These are phyloP conservation scores for Lordiphosa fenestrarum DNA, from an alignment of 2,888 invertebrate species.

Conservation along the genomic window DNA sequence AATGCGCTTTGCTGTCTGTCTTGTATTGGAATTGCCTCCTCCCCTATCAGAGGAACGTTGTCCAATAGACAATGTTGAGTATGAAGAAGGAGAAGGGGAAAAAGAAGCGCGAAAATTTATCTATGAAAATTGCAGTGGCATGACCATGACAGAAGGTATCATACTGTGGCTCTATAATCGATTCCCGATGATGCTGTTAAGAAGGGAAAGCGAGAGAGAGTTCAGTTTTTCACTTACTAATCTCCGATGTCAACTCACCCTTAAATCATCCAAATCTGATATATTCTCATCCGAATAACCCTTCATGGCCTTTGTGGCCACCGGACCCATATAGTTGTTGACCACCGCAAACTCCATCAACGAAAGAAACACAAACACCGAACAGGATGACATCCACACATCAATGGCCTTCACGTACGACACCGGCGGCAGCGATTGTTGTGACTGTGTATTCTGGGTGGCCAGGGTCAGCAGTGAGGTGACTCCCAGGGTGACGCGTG, in stretches of 20 bases:
- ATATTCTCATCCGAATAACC: slow-evolving; percentile 93
- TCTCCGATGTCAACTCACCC: slow-evolving; percentile 81
- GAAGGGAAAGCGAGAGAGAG: slow-evolving; percentile 20
- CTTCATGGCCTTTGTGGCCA: slow-evolving; percentile 93
- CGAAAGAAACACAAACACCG: slow-evolving; percentile 94
- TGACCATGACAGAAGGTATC: slow-evolving; percentile 91
- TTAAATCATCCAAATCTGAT: slow-evolving; percentile 87
- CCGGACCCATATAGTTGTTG: slow-evolving; percentile 92
- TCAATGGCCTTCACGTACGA: slow-evolving; percentile 96
- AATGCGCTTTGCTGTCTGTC: slow-evolving; percentile 60
- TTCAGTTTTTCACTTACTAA: no score
- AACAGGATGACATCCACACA: slow-evolving; percentile 95
- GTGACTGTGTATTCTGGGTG: slow-evolving; percentile 95
- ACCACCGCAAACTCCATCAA: slow-evolving; percentile 95
- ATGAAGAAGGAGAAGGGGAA: slow-evolving; percentile 95
- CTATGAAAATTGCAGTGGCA: slow-evolving; percentile 90
- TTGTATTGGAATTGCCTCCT: slow-evolving; percentile 3
- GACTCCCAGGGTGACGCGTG: slow-evolving; percentile 92
- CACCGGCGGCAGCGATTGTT: slow-evolving; percentile 92
- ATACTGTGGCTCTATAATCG: slow-evolving; percentile 88
- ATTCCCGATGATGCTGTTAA: slow-evolving; percentile 82
- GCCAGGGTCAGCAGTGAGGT: slow-evolving; percentile 93
- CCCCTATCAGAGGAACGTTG: slow-evolving; percentile 85
- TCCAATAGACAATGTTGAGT: slow-evolving; percentile 95
- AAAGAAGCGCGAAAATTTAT: slow-evolving; percentile 92